These are phyloP conservation scores for Pantherophis vulpinus DNA, from an alignment of 2,797 vertebrate genomes.

Conservation along the genomic window DNA sequence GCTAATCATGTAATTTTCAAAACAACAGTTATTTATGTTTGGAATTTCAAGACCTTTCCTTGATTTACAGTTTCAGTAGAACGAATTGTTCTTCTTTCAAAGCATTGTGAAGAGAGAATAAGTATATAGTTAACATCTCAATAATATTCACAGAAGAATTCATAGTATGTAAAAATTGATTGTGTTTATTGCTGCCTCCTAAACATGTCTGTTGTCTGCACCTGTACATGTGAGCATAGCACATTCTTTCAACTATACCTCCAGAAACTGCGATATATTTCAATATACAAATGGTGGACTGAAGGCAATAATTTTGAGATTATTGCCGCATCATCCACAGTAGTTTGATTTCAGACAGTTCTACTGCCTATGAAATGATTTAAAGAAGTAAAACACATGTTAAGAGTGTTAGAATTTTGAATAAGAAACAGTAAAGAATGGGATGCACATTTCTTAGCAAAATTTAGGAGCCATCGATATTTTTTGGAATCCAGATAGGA, in stretches of 20 bases:
- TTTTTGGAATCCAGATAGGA: background rate
- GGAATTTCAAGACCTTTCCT: slow-evolving; percentile 20
- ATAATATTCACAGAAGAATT: slow-evolving; percentile 1
- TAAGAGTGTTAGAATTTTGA: background rate
- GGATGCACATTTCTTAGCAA: slow-evolving; percentile 25
- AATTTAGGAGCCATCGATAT: background rate
- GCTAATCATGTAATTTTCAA: slow-evolving; percentile 21
- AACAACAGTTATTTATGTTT: slow-evolving; percentile 40
- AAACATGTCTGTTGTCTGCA: slow-evolving; percentile 16
- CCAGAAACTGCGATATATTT: slow-evolving; percentile 37
- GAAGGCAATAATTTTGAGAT: slow-evolving; percentile 58
- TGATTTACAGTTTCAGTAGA: slow-evolving; percentile 5
- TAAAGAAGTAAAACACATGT: background rate
- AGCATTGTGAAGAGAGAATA: slow-evolving; percentile 26
- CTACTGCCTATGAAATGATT: slow-evolving; percentile 15
- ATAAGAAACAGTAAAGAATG: slow-evolving; percentile 1
- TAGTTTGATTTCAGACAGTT: slow-evolving; percentile 32
- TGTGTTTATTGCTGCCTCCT: slow-evolving; percentile 59
- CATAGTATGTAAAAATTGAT: slow-evolving; percentile 49
- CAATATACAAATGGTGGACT: slow-evolving; percentile 53
- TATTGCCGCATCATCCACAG: slow-evolving; percentile 40
- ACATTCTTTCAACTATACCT: slow-evolving; percentile 34
- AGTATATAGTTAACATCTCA: background rate
- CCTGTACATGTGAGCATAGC: slow-evolving; percentile 36
- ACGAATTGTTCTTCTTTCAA: slow-evolving; percentile 25